Conservation (phyloP, 1,140 invertebrate species). For the Formica exsecta region DNA sequence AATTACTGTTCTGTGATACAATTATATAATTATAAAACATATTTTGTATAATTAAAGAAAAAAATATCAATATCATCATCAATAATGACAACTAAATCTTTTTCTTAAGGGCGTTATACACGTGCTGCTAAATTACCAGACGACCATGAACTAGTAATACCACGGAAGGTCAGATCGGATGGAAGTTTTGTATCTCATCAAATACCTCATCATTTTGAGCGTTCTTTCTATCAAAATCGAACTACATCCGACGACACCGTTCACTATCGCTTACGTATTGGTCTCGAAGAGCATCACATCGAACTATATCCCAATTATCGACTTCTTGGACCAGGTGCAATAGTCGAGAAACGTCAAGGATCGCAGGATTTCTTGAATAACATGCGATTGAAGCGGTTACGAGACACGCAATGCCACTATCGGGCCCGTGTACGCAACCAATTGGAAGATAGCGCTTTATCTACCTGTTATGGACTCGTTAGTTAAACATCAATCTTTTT, state of each 20-base stretch:
- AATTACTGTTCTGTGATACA: neutral
- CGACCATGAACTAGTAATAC: conserved; percentile 80
- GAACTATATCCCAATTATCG: conserved; percentile 82
- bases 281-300: conserved; percentile 81
- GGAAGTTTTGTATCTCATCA: conserved; percentile 82
- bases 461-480: conserved; percentile 87
- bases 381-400: conserved; percentile 54
- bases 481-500: conserved; percentile 75
- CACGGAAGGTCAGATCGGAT: conserved; percentile 79
- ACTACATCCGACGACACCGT: conserved; percentile 72
- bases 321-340: conserved; percentile 67
- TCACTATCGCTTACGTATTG: conserved; percentile 83
- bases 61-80: neutral
- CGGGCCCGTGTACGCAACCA: conserved; percentile 83
- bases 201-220: conserved; percentile 79
- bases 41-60: neutral
- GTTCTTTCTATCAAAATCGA: conserved; percentile 65
- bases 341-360: conserved; percentile 34
- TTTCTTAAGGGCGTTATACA: conserved; percentile 69
- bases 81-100: neutral
- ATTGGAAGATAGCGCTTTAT: conserved; percentile 83
- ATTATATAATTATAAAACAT: neutral
- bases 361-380: conserved; percentile 38
- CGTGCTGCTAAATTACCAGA: conserved; percentile 53
- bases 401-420: conserved; percentile 84